Conservation (phyloP, 2,888 invertebrate species). For the Nephrotoma appendiculata region DNA sequence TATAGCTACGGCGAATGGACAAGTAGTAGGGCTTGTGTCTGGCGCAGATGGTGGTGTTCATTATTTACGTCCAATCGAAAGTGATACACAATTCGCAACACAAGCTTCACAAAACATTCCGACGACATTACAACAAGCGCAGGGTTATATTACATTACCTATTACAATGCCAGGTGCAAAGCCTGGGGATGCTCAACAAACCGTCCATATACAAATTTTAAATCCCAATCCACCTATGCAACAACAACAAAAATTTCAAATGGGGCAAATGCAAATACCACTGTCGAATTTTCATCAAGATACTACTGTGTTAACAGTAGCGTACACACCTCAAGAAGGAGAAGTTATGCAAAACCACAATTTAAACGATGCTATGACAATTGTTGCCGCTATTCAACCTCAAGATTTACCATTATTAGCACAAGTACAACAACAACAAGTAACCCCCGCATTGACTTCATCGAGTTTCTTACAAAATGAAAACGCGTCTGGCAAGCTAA, state of each 20-base stretch:
- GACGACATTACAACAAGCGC: conserved; percentile 20
- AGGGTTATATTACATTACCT: conserved; percentile 65
- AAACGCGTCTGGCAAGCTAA: conserved; percentile 4
- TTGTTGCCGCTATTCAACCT: conserved; percentile 49
- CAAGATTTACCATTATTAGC: conserved; percentile 53
- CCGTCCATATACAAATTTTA: conserved; percentile 53
- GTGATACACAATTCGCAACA: conserved; percentile 25
- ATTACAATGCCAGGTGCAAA: conserved; percentile 61
- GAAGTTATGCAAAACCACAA: conserved; percentile 40
- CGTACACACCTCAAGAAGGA: conserved; percentile 50
- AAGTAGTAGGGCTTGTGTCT: conserved; percentile 54
- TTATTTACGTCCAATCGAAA: conserved; percentile 51
- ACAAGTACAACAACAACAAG: conserved; percentile 16
- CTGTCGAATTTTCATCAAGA: conserved; percentile 61
- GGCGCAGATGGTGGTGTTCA: conserved; percentile 60
- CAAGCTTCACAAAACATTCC: conserved; percentile 16
- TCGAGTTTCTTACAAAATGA: not conserved
- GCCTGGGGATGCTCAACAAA: conserved; percentile 60
- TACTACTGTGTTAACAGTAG: conserved; percentile 59
- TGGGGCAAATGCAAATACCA: conserved; percentile 55
- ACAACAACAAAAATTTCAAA: conserved; percentile 50
- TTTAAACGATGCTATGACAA: conserved; percentile 44
- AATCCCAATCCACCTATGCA: conserved; percentile 37
- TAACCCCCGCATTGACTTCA: not conserved
- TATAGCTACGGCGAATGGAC: conserved; percentile 46